Base-by-base conservation (phyloP, 2,113 vertebrate genomes). In the Chunga burmeisteri region DNA sequence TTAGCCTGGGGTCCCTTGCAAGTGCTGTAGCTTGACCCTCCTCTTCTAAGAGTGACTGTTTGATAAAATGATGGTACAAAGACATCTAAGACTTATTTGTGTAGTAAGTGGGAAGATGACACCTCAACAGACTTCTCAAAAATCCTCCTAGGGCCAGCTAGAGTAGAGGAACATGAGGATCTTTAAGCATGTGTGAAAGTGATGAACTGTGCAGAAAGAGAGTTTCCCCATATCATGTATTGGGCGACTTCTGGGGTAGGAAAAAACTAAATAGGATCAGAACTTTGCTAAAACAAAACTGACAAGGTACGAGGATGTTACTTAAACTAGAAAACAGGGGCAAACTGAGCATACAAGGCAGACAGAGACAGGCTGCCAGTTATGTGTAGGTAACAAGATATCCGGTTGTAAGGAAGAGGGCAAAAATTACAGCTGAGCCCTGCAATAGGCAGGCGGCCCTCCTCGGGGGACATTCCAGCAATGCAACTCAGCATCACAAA, bases 141-240 rank as follows among this genome's bases (percentile, higher is more conserved):
- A 75, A 44, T 34, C 30, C 18, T 80, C 42, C 56, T 32, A n/a
- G 42, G 36, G 46, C 16, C 84, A 83, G 30, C 52, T 56, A 47
- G 26, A 50, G 22, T 6, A n/a, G 23, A 88, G 25, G n/a, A 74
- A 82, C 0, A 0, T 17, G 15, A 75, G 12, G 40, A 38, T 26
- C 20, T 71, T 59, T 30, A 44, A 30, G 16, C 34, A 30, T n/a
- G 18, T 27, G 26, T 53, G 49, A 88, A 72, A 56, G n/a, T 22
- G 49, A 46, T 47, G 20, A 70, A 34, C 18, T 23, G 10, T 52
- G 65, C 44, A 85, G 38, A 56, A 74, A 78, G 36, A 44, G 1
- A 3, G 5, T 56, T 84, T 87, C 56, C 36, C 47, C 9, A 1
- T 47, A 38, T n/a, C 1, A 1, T 1, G 1, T 53, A 22, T 7